Evolutionary conservation across 92 coral and sea anemone species (phyloP).

Genomic region (Bergia puertoricense): DNA sequence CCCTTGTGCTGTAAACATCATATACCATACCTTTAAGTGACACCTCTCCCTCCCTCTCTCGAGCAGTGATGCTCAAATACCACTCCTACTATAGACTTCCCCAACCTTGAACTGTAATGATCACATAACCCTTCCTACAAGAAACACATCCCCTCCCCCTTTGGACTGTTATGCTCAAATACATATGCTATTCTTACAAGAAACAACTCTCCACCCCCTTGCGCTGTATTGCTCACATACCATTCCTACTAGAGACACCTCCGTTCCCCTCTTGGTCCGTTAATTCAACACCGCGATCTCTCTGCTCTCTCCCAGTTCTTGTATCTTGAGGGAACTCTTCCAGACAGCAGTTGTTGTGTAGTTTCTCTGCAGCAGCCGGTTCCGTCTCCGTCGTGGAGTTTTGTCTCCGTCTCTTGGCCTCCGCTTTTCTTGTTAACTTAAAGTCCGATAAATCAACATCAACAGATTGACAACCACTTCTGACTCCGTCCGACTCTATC

Average conservation of each 20-base stretch:
- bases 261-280: not conserved
- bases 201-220: not conserved
- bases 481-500: not conserved
- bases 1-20: too few relatives aligned
- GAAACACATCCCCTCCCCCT: not conserved
- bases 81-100: too few relatives aligned
- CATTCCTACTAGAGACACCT: not conserved
- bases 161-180: not conserved
- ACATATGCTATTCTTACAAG: not conserved
- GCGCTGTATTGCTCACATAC: not conserved
- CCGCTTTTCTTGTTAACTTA: slow-evolving; percentile 4
- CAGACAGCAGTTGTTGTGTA: not conserved
- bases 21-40: too few relatives aligned
- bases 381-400: slow-evolving; percentile 1
- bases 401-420: slow-evolving; percentile 13
- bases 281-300: not conserved
- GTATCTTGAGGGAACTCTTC: slow-evolving; percentile 7
- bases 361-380: not conserved
- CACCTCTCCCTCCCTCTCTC: not conserved
- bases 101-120: not conserved
- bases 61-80: not conserved
- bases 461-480: slow-evolving; percentile 1
- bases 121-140: not conserved
- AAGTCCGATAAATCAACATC: slow-evolving; percentile 41
- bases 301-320: not conserved